Evolutionary conservation across 2,888 invertebrate species (phyloP).

Genomic region (Mythimna albipuncta): DNA sequence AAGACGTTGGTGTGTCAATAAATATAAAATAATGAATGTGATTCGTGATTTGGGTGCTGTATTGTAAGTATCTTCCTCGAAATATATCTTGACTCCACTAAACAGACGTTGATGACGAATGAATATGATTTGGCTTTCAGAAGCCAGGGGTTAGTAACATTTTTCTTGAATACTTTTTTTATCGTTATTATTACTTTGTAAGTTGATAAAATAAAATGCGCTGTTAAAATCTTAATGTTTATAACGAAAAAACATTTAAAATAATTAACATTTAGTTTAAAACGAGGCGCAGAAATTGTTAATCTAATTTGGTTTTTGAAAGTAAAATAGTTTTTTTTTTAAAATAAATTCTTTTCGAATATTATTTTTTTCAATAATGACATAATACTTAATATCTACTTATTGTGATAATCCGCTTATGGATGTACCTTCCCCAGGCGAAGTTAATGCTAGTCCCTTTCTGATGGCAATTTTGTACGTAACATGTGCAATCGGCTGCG

Average conservation of each 20-base stretch:
- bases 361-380: neutral
- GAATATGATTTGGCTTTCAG: neutral
- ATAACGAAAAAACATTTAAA: neutral
- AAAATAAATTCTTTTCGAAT: too few relatives aligned
- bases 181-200: neutral
- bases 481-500: slow-evolving; percentile 33
- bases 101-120: neutral
- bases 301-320: neutral
- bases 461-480: slow-evolving; percentile 44
- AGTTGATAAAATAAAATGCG: neutral
- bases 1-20: neutral
- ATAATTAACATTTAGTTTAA: neutral
- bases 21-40: neutral
- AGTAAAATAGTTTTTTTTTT: neutral
- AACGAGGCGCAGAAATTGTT: neutral
- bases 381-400: slow-evolving; percentile 16
- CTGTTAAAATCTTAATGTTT: neutral
- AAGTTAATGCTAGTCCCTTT: slow-evolving; percentile 53
- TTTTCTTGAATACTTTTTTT: neutral
- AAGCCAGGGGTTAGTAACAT: neutral
- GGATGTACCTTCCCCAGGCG: slow-evolving; percentile 40
- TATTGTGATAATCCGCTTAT: slow-evolving; percentile 29
- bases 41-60: slow-evolving; percentile 8
- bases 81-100: slow-evolving; percentile 19
- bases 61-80: slow-evolving; percentile 1